These are phyloP conservation scores for Aplocera efformata DNA, from an alignment of 2,888 invertebrate genomes.

Conservation along the genomic window DNA sequence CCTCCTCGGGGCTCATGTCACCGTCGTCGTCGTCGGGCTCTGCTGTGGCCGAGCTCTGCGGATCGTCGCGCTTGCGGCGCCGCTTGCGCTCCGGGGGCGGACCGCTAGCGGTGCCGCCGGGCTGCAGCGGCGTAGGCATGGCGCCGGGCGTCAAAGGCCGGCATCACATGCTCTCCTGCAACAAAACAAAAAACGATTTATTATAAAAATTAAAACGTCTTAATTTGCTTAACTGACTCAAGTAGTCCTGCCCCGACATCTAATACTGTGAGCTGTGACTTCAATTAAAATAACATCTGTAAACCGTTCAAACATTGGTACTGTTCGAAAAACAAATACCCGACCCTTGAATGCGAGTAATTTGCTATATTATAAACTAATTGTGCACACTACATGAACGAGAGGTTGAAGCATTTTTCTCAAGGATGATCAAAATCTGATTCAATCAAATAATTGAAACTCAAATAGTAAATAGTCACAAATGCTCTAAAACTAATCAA, in stretches of 20 bases:
- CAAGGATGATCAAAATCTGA: slow-evolving; percentile 6
- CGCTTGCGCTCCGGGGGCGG: slow-evolving; percentile 82
- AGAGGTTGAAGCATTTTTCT: slow-evolving; percentile 3
- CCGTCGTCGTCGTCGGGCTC: slow-evolving; percentile 83
- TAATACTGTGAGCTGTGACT: too few species aligned
- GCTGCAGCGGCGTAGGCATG: slow-evolving; percentile 82
- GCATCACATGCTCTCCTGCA: slow-evolving; percentile 81
- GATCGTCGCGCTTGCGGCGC: slow-evolving; percentile 82
- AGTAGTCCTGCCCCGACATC: too few species aligned
- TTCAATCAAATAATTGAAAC: slow-evolving; percentile 22
- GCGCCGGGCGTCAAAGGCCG: slow-evolving; percentile 81
- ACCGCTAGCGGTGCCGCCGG: slow-evolving; percentile 82
- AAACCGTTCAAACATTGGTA: too few species aligned
- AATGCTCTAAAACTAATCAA: slow-evolving; percentile 40
- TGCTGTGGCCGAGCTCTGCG: slow-evolving; percentile 79
- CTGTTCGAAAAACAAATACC: too few species aligned
- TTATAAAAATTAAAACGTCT: too few species aligned
- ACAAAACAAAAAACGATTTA: slow-evolving; percentile 39
- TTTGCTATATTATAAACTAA: too few species aligned
- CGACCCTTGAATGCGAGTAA: too few species aligned
- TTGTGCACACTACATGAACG: too few species aligned
- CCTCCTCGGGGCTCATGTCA: slow-evolving; percentile 84
- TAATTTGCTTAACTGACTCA: too few species aligned
- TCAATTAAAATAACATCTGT: too few species aligned
- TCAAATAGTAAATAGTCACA: slow-evolving; percentile 30